phyloP scores from a whole-genome alignment of 1,140 invertebrate genomes.

The Caenorhabditis tropicalis region DNA sequence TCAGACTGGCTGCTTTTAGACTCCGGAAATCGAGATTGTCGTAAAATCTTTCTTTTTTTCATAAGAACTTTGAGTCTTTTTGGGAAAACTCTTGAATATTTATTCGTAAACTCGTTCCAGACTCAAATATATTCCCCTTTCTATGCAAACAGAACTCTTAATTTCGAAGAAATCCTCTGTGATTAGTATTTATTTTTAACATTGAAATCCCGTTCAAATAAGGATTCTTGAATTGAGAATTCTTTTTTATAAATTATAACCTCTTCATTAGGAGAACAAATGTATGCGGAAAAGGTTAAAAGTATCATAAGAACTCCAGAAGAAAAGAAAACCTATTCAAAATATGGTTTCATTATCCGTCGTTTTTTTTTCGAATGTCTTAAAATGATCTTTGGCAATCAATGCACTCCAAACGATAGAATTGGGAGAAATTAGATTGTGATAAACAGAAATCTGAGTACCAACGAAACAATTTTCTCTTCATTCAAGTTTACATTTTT shows the following conservation, averaged over 20 bases:
- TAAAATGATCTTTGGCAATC: too few relatives aligned
- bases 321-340: too few relatives aligned
- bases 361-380: background rate
- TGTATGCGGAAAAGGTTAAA: too few relatives aligned
- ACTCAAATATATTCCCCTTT: too few relatives aligned
- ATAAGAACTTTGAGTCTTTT: background rate
- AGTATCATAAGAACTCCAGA: too few relatives aligned
- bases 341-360: too few relatives aligned
- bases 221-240: background rate
- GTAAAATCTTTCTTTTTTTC: background rate
- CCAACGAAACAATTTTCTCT: background rate
- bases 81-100: background rate
- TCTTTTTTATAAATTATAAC: too few relatives aligned
- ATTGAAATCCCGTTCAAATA: background rate
- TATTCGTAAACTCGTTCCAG: too few relatives aligned
- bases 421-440: too few relatives aligned
- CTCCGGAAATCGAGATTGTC: background rate
- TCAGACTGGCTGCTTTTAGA: background rate
- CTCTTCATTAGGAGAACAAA: too few relatives aligned
- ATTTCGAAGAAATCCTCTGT: background rate
- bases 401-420: too few relatives aligned
- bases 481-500: background rate
- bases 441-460: too few relatives aligned
- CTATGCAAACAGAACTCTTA: background rate
- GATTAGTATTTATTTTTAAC: background rate